These are phyloP conservation scores for Pseudorasbora parva DNA, from an alignment of 2,113 vertebrate species.

Conservation along the genomic window DNA sequence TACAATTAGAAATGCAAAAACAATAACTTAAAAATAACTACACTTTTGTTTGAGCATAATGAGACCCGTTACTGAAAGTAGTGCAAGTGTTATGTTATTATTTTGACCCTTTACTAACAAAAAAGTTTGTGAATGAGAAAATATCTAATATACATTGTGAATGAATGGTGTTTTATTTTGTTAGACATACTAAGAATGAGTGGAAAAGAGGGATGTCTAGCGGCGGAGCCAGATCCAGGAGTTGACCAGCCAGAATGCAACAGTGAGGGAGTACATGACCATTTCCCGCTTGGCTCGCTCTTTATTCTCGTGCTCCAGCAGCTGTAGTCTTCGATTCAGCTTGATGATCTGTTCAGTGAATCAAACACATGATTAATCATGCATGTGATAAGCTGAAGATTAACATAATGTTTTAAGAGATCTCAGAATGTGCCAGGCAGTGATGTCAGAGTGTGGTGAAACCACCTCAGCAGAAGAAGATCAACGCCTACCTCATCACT, in stretches of 20 bases:
- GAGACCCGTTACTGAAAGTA: neutral
- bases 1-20: neutral
- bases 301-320: constrained; percentile 95
- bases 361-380: neutral
- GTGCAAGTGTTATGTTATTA: neutral
- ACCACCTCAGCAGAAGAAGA: too few species aligned
- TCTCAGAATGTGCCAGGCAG: too few species aligned
- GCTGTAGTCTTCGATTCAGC: constrained; percentile 91
- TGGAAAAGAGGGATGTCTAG: constrained; percentile 65
- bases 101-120: neutral
- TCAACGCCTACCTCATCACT: too few species aligned
- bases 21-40: neutral
- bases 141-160: neutral
- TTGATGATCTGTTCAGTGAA: constrained; percentile 86
- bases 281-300: constrained; percentile 91
- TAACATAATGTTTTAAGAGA: too few species aligned
- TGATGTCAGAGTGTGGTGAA: too few species aligned
- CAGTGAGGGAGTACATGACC: constrained; percentile 93
- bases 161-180: neutral
- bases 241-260: constrained; percentile 94
- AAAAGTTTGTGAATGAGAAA: neutral
- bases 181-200: neutral
- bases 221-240: constrained; percentile 97
- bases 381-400: neutral
- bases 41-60: neutral